A percentile compares a stretch with the other conserved stretches of the same genome.
Conservation (phyloP, 2,797 vertebrate species). For the Cyprinodon diabolis region DNA sequence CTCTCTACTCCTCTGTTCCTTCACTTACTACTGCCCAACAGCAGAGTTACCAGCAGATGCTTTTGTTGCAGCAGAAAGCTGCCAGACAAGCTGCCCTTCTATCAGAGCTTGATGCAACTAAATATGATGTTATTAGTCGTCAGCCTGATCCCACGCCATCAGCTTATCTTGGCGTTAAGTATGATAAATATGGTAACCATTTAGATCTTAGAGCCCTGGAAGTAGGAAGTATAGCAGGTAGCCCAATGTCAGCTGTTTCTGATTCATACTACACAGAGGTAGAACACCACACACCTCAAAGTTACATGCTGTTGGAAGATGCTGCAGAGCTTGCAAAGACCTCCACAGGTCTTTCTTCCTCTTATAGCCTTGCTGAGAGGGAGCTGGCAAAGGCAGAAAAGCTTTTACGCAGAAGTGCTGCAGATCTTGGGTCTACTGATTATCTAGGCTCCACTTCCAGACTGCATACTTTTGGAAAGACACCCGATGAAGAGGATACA, state of each 20-base stretch:
- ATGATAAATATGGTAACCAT: conserved; percentile 87
- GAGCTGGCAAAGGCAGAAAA: conserved; percentile 95
- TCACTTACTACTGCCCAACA: conserved; percentile 91
- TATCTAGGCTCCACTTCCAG: conserved; percentile 92
- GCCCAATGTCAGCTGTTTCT: conserved; percentile 94
- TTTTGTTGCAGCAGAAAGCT: conserved; percentile 93
- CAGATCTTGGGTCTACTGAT: conserved; percentile 90
- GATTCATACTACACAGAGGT: conserved; percentile 97
- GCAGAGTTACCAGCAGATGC: conserved; percentile 91
- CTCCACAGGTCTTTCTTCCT: conserved; percentile 86
- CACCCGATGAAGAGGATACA: conserved; percentile 90
- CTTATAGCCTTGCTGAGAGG: conserved; percentile 93
- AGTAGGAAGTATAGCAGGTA: conserved; percentile 89
- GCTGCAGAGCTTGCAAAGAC: conserved; percentile 93
- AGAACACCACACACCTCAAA: conserved; percentile 89
- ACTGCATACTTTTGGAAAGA: conserved; percentile 91
- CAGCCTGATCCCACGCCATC: conserved; percentile 89
- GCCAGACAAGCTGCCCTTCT: conserved; percentile 91
- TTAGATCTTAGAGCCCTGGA: conserved; percentile 94
- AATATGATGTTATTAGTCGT: conserved; percentile 94
- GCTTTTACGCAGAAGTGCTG: conserved; percentile 86
- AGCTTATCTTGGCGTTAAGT: conserved; percentile 87
- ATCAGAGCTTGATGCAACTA: conserved; percentile 89
- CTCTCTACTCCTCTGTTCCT: conserved; percentile 94
- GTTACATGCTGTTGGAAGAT: conserved; percentile 95